phyloP scores from a whole-genome alignment of 2,113 vertebrate species.

The Zapornia atra region DNA sequence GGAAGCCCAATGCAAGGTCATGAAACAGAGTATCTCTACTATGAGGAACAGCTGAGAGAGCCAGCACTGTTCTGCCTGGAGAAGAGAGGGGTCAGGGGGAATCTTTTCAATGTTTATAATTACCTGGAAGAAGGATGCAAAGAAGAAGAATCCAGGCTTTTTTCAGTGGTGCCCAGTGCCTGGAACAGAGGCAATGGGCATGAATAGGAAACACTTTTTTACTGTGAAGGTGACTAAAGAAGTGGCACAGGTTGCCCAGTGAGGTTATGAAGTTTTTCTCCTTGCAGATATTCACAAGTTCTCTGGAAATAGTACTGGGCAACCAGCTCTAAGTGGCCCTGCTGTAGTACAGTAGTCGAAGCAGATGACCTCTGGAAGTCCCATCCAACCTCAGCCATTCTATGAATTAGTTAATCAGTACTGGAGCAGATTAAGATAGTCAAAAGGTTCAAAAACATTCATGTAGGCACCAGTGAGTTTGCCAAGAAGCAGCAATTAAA shows the following conservation, averaged over 20 bases:
- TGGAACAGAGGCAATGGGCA: too few species aligned
- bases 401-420: background rate
- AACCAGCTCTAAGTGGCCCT: too few species aligned
- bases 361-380: background rate
- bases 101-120: background rate
- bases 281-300: too few species aligned
- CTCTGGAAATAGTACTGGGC: too few species aligned
- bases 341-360: too few species aligned
- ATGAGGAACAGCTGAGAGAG: background rate
- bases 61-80: background rate
- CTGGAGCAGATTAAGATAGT: background rate
- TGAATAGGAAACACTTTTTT: too few species aligned
- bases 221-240: too few species aligned
- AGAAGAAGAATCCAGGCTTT: too few species aligned
- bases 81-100: background rate
- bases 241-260: too few species aligned
- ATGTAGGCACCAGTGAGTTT: background rate
- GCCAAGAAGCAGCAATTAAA: background rate
- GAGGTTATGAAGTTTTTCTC: too few species aligned
- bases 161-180: too few species aligned
- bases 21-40: background rate
- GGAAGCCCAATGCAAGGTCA: background rate
- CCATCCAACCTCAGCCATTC: background rate
- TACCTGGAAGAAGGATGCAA: background rate
- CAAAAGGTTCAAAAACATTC: background rate